These are phyloP conservation scores for Ailuropoda melanoleuca DNA, from an alignment of 2,113 vertebrate species.

Conservation along the genomic window DNA sequence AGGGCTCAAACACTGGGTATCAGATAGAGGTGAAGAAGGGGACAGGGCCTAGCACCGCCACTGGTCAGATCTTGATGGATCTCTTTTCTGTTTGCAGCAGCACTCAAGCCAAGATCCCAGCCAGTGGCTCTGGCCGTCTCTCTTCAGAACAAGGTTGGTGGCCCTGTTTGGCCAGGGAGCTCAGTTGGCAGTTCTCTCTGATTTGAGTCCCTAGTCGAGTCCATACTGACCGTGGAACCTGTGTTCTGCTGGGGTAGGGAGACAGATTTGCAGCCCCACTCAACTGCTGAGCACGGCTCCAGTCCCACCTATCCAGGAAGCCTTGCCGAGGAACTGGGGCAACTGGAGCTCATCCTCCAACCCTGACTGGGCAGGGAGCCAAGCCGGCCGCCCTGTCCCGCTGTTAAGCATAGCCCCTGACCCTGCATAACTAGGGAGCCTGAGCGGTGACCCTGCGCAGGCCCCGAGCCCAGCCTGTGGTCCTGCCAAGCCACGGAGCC, in stretches of 20 bases:
- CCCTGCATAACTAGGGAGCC: background rate
- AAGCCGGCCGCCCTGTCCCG: background rate
- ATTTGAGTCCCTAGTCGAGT: background rate
- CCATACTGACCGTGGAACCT: background rate
- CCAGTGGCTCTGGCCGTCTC: background rate
- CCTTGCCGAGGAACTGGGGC: background rate
- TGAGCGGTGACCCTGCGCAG: background rate
- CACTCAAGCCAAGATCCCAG: background rate
- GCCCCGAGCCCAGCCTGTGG: background rate
- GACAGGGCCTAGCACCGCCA: background rate
- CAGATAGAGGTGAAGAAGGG: background rate
- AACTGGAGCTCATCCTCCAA: background rate
- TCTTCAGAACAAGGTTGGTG: background rate
- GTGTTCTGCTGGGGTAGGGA: background rate
- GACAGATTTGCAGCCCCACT: background rate
- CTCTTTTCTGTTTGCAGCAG: no score
- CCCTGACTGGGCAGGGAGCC: background rate
- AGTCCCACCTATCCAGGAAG: background rate
- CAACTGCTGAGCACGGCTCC: background rate
- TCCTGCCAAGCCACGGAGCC: background rate
- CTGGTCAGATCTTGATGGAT: background rate
- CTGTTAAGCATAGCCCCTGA: background rate
- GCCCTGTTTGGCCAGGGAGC: background rate
- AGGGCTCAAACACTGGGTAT: background rate
- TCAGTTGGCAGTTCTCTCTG: background rate